Evolutionary conservation across 2,797 vertebrate species (phyloP).

Genomic region (Myotis myotis): DNA sequence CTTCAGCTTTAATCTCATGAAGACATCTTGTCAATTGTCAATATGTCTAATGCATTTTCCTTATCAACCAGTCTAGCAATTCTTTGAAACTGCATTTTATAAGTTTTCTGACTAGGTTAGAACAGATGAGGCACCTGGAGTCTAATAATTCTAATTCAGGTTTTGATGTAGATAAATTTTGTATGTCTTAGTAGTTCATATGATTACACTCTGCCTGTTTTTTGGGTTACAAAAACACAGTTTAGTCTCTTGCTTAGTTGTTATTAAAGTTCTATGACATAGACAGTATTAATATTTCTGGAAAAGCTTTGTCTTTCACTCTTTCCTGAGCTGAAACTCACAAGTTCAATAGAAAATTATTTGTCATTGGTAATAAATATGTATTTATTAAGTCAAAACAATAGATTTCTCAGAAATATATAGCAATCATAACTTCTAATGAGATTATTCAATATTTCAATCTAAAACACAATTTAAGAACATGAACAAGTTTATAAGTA

Average conservation of each 20-base stretch:
- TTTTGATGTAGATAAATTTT: background rate
- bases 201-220: background rate
- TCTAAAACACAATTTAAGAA: background rate
- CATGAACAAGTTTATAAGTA: background rate
- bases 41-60: background rate
- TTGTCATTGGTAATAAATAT: background rate
- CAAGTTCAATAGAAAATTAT: background rate
- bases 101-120: background rate
- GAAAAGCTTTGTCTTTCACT: background rate
- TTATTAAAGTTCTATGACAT: background rate
- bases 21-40: conserved; percentile 15
- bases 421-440: background rate
- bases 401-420: background rate
- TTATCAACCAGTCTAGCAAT: background rate
- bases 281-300: background rate
- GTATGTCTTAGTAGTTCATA: background rate
- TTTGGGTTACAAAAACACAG: background rate
- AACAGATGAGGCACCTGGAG: background rate
- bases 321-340: background rate
- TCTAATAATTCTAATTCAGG: background rate
- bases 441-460: background rate
- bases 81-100: conserved; percentile 6
- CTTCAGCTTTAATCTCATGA: conserved; percentile 33
- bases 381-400: background rate
- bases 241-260: background rate